Evolutionary conservation across 2,888 invertebrate species (phyloP).

Genomic region (Salticus scenicus): DNA sequence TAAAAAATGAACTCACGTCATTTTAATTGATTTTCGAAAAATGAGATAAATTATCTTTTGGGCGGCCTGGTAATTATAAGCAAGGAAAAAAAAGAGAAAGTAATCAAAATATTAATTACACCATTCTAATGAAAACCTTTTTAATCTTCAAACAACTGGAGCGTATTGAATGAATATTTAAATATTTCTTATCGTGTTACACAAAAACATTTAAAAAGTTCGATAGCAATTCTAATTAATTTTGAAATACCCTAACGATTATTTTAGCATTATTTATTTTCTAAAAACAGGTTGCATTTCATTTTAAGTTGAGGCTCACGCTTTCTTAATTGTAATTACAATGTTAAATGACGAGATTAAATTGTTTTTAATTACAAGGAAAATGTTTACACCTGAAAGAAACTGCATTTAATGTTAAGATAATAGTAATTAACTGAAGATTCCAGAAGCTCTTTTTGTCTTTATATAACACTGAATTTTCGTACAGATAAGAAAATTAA

Average conservation of each 20-base stretch:
- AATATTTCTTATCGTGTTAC: background rate
- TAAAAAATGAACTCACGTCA: background rate
- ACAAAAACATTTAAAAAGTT: background rate
- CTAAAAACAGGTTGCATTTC: background rate
- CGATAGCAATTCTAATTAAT: background rate
- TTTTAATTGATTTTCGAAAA: background rate
- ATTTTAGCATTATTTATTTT: background rate
- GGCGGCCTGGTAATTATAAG: background rate
- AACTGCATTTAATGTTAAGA: no score
- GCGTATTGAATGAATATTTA: background rate
- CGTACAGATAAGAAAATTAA: no score
- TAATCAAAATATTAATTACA: constrained; percentile 6
- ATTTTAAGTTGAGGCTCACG: no score
- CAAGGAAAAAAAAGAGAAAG: background rate
- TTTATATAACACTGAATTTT: no score
- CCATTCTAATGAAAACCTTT: background rate
- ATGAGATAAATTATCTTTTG: constrained; percentile 8
- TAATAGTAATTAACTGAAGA: no score
- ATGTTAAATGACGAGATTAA: no score
- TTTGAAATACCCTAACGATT: background rate
- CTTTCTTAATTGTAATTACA: no score
- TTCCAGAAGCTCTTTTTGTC: no score
- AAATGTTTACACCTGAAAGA: no score
- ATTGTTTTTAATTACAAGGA: no score
- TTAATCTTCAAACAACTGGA: constrained; percentile 11